Evolutionary conservation across 2,797 vertebrate species (phyloP), one percentile per base, ranked within the genome.

Genomic region (Helicolenus hilgendorfi): DNA sequence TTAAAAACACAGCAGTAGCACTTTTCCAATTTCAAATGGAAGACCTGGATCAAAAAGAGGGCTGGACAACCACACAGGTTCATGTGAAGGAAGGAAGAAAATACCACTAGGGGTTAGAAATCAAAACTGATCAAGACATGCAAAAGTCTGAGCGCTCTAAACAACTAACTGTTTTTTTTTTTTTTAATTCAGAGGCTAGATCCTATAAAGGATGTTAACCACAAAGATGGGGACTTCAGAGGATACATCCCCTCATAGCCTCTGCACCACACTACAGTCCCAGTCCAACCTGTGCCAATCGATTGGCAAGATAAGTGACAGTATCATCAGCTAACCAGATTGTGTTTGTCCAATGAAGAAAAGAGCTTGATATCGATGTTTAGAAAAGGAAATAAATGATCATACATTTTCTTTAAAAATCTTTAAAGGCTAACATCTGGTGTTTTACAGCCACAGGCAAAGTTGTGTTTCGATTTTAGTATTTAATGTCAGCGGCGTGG

Each of bases 11-110:
- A 92, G 53, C 27, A 38, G 72, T 75, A 86, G 86, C 85, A 90
- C 84, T 92, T 95, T 70, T 76, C 11, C 2, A n/a, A 71, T 81
- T 90, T 45, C 7, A 83, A 91, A 64, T 94, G 94, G 93, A 96
- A 96, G 92, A 95, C 91, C 72, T 92, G 89, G 90, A 87, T 94
- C 58, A 68, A 41, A 74, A 75, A 29, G 14, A 33, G 70, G 55
- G 60, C 7, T 41, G 14, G 18, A 67, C 38, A 72, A 56, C 18
- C 14, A 58, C 33, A 1, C 7, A 35, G 31, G 13, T 65, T 36
- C 55, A 89, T 24, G 31, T 77, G 36, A 33, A 38, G 18, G 45
- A 45, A 33, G 5, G 38, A 73, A 38, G 22, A 63, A 69, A 76
- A 36, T 22, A 22, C 8, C 3, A 36, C 20, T 10, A 31, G 3